A percentile compares a stretch with the other conserved stretches of the same genome.
Evolutionary conservation across 2,888 invertebrate species (phyloP).

Genomic region (Mythimna lalbum): DNA sequence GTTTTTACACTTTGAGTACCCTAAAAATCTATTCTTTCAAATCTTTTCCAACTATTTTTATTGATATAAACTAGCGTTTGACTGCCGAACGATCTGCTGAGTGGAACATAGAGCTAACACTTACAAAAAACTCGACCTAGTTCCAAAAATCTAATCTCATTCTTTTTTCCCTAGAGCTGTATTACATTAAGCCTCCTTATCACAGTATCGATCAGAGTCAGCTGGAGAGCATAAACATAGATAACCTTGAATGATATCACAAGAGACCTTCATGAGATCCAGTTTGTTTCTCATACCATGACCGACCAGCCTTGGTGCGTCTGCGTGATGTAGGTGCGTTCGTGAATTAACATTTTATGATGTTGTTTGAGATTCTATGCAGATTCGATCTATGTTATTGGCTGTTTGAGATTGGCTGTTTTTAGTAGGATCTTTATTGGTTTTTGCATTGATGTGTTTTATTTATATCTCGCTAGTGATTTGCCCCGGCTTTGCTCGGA

Average conservation of each 20-base stretch:
- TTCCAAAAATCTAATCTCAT: conserved; percentile 3
- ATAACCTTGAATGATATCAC: conserved; percentile 53
- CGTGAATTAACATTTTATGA: conserved; percentile 45
- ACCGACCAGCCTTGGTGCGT: conserved; percentile 41
- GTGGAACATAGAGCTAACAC: background rate
- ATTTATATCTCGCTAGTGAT: too few species aligned
- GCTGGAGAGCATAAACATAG: conserved; percentile 39
- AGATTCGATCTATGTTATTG: background rate
- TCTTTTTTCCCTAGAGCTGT: background rate
- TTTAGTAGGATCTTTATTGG: background rate
- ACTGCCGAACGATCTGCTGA: too few species aligned
- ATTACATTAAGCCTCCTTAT: conserved; percentile 26
- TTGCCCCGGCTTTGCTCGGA: too few species aligned
- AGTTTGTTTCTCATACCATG: conserved; percentile 36
- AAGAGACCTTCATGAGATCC: conserved; percentile 56
- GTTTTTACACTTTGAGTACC: too few species aligned
- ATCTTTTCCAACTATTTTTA: background rate
- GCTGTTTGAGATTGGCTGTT: background rate
- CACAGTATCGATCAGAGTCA: conserved; percentile 49
- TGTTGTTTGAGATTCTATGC: conserved; percentile 11
- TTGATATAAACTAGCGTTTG: too few species aligned
- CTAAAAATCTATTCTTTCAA: background rate
- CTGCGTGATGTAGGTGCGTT: conserved; percentile 30
- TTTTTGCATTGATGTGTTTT: background rate
- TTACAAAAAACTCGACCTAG: background rate